Percentiles rank a stretch among this genome's conserved stretches.
Evolutionary conservation across 2,113 vertebrate species (phyloP).

Genomic region (Erythrocebus patas): DNA sequence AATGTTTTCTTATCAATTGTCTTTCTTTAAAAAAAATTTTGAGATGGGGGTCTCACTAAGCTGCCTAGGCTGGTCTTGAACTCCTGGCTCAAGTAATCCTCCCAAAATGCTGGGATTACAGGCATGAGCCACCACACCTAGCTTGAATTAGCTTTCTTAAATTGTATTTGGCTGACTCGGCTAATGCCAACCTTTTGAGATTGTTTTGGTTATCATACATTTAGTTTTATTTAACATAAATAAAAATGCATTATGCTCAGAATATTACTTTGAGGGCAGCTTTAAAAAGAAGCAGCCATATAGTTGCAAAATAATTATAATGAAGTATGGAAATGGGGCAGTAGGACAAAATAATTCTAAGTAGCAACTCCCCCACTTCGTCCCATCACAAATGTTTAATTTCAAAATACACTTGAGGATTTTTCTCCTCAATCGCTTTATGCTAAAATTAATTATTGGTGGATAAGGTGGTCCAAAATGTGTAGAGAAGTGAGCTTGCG

Average conservation of each 20-base stretch:
- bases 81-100: too few species aligned
- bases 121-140: too few species aligned
- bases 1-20: neutral
- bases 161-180: neutral
- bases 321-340: neutral
- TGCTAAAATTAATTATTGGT: neutral
- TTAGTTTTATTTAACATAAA: neutral
- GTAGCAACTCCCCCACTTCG: neutral
- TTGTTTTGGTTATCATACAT: neutral
- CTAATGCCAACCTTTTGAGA: neutral
- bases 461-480: neutral
- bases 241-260: neutral
- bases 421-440: slow-evolving; percentile 16
- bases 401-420: neutral
- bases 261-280: neutral
- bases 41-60: too few species aligned
- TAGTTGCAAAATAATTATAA: neutral
- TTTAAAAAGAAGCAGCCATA: neutral
- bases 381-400: neutral
- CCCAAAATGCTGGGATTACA: too few species aligned
- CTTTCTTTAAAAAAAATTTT: too few species aligned
- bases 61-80: too few species aligned
- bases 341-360: neutral
- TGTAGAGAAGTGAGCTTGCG: neutral
- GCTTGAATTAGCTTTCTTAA: neutral